Evolutionary conservation across 1,140 invertebrate species (phyloP).

Genomic region (Trigoniulus corallinus): DNA sequence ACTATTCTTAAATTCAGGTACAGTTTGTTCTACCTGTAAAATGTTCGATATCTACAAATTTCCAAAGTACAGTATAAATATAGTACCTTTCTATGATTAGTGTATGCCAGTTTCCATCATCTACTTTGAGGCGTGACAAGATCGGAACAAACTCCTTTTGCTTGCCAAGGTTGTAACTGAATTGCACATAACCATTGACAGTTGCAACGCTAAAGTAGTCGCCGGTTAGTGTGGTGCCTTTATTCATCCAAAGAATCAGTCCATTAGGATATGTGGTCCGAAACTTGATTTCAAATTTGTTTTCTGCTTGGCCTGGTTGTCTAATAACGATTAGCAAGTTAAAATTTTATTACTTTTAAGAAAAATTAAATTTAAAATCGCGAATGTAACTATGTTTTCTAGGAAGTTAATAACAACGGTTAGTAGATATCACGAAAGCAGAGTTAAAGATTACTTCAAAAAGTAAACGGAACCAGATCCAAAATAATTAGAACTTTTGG

Average conservation of each 20-base stretch:
- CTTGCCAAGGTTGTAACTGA: slow-evolving; percentile 44
- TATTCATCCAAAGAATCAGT: slow-evolving; percentile 47
- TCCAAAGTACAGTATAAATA: neutral
- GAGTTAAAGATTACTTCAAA: too few species aligned
- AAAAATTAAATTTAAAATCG: slow-evolving; percentile 1
- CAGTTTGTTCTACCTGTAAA: too few species aligned
- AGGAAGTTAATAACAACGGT: too few species aligned
- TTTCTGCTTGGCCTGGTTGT: slow-evolving; percentile 42
- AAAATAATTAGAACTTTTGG: too few species aligned
- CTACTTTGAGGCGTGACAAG: slow-evolving; percentile 40
- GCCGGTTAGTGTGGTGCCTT: slow-evolving; percentile 29
- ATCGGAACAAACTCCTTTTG: slow-evolving; percentile 34
- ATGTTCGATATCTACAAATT: too few species aligned
- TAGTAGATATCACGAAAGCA: too few species aligned
- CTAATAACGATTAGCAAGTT: neutral
- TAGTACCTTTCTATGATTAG: slow-evolving; percentile 32
- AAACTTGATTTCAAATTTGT: slow-evolving; percentile 52
- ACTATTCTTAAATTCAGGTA: too few species aligned
- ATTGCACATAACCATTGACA: slow-evolving; percentile 38
- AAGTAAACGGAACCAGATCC: too few species aligned
- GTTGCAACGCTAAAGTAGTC: slow-evolving; percentile 45
- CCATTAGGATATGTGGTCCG: slow-evolving; percentile 44
- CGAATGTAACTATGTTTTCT: too few species aligned
- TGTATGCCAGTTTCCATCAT: slow-evolving; percentile 57
- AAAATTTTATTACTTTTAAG: slow-evolving; percentile 2